Percentiles rank a stretch among this genome's conserved stretches.
phyloP scores from a whole-genome alignment of 2,113 vertebrate genomes.

The Rafetus swinhoei region DNA sequence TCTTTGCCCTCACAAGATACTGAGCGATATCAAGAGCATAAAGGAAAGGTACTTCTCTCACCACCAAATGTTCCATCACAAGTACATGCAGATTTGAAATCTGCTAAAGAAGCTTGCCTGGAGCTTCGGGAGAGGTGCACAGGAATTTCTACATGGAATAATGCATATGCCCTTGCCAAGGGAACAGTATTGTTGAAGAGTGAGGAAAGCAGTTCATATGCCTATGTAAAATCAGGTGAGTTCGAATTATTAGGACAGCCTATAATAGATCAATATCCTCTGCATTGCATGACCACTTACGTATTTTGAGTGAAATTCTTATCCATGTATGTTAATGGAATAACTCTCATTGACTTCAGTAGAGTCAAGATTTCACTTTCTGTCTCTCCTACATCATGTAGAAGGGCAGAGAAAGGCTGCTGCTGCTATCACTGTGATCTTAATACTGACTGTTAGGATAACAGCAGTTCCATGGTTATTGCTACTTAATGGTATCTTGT shows the following conservation, averaged over 20 bases:
- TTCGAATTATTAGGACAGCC: neutral
- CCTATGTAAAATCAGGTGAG: slow-evolving; percentile 22
- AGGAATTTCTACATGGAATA: slow-evolving; percentile 32
- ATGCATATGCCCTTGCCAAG: slow-evolving; percentile 4
- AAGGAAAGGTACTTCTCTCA: slow-evolving; percentile 35
- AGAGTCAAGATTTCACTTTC: neutral
- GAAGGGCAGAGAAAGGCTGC: neutral
- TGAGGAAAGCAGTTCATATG: neutral
- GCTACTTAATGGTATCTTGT: neutral
- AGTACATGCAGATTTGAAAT: slow-evolving; percentile 23
- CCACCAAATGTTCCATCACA: neutral
- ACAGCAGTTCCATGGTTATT: neutral
- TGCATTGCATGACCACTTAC: neutral
- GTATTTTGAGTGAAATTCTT: neutral
- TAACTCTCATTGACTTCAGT: neutral
- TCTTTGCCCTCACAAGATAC: neutral
- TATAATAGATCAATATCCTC: neutral
- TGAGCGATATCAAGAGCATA: slow-evolving; percentile 8
- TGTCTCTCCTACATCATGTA: neutral
- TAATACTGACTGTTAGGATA: neutral
- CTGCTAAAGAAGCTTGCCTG: slow-evolving; percentile 14
- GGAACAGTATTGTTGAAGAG: slow-evolving; percentile 5
- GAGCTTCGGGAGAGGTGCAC: neutral
- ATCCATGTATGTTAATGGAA: neutral
- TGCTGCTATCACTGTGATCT: neutral